Conservation (phyloP, 2,113 vertebrate species). For the Apodemus sylvaticus region DNA sequence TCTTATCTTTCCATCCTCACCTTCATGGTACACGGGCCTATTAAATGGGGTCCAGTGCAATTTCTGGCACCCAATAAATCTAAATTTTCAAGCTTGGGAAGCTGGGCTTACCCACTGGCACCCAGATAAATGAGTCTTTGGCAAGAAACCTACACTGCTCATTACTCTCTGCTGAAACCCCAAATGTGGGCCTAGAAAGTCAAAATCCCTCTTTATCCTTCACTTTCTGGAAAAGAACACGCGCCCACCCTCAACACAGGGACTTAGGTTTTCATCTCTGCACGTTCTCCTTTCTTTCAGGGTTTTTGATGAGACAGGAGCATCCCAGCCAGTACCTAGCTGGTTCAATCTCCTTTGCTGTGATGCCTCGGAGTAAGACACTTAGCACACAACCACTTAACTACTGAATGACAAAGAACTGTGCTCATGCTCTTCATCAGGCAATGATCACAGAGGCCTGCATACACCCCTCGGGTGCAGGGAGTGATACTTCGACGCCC, state of each 20-base stretch:
- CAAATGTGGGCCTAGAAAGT: conserved; percentile 41
- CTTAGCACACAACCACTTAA: conserved; percentile 59
- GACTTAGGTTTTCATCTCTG: background rate
- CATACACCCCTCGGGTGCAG: background rate
- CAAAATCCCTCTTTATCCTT: background rate
- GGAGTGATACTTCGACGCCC: background rate
- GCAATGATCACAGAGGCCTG: conserved; percentile 14
- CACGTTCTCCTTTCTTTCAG: too few species aligned
- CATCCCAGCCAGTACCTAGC: background rate
- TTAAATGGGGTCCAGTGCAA: conserved; percentile 81
- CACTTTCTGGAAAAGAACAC: background rate
- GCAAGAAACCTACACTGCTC: conserved; percentile 78
- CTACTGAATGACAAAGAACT: conserved; percentile 78
- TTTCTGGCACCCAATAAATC: conserved; percentile 87
- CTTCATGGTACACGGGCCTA: conserved; percentile 73
- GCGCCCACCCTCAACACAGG: too few species aligned
- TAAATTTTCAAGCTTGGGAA: conserved; percentile 87
- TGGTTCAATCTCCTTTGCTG: background rate
- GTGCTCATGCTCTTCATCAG: conserved; percentile 66
- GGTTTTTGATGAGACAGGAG: conserved; percentile 34
- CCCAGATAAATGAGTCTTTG: conserved; percentile 86
- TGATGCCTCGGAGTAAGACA: conserved; percentile 62
- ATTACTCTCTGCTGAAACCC: conserved; percentile 74
- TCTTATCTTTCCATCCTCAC: conserved; percentile 63
- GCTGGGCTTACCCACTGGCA: conserved; percentile 81